These are phyloP conservation scores for Eptesicus fuscus DNA, from an alignment of 2,113 vertebrate genomes.

Conservation along the genomic window DNA sequence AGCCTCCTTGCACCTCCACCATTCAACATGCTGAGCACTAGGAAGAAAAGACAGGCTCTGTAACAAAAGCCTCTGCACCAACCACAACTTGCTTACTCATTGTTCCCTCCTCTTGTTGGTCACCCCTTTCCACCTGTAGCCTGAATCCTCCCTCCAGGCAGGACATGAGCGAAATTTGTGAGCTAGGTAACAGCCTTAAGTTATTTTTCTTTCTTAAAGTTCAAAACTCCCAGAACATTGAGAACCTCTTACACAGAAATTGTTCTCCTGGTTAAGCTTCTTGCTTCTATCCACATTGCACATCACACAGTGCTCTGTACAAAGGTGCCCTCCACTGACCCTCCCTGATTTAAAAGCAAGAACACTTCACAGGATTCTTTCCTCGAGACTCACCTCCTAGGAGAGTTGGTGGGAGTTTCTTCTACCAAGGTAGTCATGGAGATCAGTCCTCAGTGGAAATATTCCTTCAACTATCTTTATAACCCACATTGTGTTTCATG, in stretches of 20 bases:
- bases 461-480: not conserved
- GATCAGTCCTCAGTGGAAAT: not conserved
- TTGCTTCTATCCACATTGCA: not conserved
- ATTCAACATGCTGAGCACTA: not conserved
- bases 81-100: not conserved
- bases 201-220: not conserved
- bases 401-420: not conserved
- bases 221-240: not conserved
- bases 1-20: accelerated
- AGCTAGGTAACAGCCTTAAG: not conserved
- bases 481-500: not conserved
- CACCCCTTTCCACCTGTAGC: not conserved
- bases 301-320: not conserved
- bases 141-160: not conserved
- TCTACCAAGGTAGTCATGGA: not conserved
- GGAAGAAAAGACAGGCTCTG: not conserved
- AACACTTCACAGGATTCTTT: not conserved
- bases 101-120: not conserved
- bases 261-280: not conserved
- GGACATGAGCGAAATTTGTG: not conserved
- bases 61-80: not conserved
- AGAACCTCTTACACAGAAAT: not conserved
- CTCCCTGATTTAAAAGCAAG: not conserved
- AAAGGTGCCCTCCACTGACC: not conserved
- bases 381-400: not conserved